Evolutionary conservation across 2,797 vertebrate species (phyloP).

Genomic region (Phoxinus dragarum): DNA sequence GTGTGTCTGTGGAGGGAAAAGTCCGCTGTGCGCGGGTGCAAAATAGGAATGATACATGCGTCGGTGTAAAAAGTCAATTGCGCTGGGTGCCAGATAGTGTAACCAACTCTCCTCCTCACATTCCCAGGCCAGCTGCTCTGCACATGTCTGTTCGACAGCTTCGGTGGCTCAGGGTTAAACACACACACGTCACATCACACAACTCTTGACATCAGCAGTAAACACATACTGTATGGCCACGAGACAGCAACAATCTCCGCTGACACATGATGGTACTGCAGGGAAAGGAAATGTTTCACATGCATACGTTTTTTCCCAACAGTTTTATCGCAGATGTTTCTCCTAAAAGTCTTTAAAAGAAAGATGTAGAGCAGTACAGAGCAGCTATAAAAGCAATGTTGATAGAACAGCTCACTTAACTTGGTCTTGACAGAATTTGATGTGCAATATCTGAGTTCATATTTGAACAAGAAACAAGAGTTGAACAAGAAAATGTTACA

Average conservation of each 20-base stretch:
- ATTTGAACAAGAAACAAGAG: no score
- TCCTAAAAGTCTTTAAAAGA: neutral
- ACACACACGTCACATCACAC: conserved; percentile 30
- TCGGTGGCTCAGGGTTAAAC: conserved; percentile 17
- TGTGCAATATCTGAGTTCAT: neutral
- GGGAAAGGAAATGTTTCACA: neutral
- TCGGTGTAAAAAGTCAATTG: no score
- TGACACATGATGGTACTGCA: neutral
- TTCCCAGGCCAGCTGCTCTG: conserved; percentile 31
- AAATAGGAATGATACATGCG: no score
- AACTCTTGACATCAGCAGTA: neutral
- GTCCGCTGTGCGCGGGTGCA: no score
- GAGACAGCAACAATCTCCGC: neutral
- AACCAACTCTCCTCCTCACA: no score
- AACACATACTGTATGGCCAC: neutral
- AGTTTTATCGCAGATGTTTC: neutral
- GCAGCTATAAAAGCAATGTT: neutral
- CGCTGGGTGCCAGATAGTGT: no score
- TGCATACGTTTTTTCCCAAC: neutral
- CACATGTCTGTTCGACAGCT: conserved; percentile 23
- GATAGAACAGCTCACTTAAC: neutral
- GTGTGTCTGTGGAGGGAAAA: no score
- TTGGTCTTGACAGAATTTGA: neutral
- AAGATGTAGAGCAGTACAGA: neutral
- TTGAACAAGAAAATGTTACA: no score